Base-by-base conservation (phyloP, 2,888 invertebrate genomes). In the Pandemis heparana region DNA sequence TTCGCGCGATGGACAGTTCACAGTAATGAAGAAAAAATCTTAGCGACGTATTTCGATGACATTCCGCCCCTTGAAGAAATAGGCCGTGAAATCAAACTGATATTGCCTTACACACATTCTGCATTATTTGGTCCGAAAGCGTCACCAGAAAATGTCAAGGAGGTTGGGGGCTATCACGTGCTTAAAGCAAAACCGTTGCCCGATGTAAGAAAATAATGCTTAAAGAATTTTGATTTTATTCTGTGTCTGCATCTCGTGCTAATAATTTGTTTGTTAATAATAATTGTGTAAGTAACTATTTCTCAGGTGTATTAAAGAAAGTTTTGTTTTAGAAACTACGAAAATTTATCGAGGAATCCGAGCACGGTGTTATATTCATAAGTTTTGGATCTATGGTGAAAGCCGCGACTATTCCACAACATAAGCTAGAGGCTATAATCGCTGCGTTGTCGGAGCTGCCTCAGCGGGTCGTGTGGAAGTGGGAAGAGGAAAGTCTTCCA, bases 391-490 rank as follows among this genome's bases (percentile, higher is more conserved):
- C 96, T 0, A 95, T 96, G 93, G 95, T 23, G 56, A 56, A 23
- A 23, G 56, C 97, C 75, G 95, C 95, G 71, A 94, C 95, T 10
- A 92, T 97, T 80, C 95, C 96, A 0, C 82, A 87, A 14, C 89
- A 94, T 2, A 95, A 95, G 79, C 86, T 95, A 63, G 87, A 94
- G 65, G 94, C 90, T 48, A 95, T 97, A 64, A 78, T 96, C 23
- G 92, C 92, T 0, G 56, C 23, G 10, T 0, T 56, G 23, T 56
- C 23, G 23, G 94, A 91, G 60, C 85, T 96, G 38, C 94, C 95
- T 5, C 92, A 96, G 77, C 94, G 95, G 66, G 94, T 97, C 4
- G 87, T 97, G n/a, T 96, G 96, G 96, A 96, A 96, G 87, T 96
- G 95, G 95, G 96, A 96, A 81, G 90, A 91, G 56, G 95, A 95